These are phyloP conservation scores for Melanaphis sacchari DNA, from an alignment of 1,140 invertebrate genomes.

Conservation along the genomic window DNA sequence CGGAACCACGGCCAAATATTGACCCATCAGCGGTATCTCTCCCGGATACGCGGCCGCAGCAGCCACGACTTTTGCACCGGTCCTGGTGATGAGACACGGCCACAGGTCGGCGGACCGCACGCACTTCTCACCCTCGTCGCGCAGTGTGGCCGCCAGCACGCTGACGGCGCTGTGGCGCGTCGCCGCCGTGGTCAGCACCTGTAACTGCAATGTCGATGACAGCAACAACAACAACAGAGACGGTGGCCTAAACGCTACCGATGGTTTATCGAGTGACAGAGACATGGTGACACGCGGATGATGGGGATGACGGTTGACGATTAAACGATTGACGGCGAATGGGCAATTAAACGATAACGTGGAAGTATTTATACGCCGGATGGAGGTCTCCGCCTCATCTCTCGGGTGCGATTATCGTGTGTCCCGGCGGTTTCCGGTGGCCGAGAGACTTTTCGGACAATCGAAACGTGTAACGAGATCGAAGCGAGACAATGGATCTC, in stretches of 20 bases:
- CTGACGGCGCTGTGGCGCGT: neutral
- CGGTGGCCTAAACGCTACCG: neutral
- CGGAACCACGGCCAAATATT: neutral
- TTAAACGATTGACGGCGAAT: neutral
- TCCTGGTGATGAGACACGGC: neutral
- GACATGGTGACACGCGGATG: neutral
- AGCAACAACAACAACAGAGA: neutral
- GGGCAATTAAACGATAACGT: neutral
- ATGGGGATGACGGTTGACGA: neutral
- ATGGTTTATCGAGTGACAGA: neutral
- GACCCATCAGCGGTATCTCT: slow-evolving; percentile 35
- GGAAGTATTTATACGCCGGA: neutral
- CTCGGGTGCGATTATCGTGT: neutral
- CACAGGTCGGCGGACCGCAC: neutral
- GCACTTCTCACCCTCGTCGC: slow-evolving; percentile 14
- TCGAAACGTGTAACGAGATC: neutral
- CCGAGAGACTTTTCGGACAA: neutral
- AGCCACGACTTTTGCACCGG: neutral
- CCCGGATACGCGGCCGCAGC: neutral
- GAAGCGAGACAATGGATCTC: neutral
- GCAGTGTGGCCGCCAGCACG: neutral
- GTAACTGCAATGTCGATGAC: neutral
- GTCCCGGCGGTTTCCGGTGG: neutral
- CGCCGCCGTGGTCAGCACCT: too few relatives aligned
- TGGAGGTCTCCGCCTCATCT: neutral